Evolutionary conservation across 2,797 vertebrate genomes (phyloP), one percentile per base, ranked within the genome.

Genomic region (Zonotrichia albicollis): DNA sequence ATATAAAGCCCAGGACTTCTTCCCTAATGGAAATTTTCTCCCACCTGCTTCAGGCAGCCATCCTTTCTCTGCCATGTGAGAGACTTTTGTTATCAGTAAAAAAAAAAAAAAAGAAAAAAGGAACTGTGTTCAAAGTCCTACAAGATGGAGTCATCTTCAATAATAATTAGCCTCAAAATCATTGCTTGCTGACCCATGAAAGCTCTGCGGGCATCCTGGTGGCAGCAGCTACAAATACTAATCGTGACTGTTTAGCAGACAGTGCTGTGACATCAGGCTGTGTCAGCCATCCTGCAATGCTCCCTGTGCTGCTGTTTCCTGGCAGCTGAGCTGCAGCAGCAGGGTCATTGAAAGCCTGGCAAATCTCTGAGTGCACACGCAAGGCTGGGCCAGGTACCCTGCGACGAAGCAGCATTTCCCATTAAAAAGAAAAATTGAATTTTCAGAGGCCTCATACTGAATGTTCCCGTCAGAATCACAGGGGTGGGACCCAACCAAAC

Each of bases 1-100:
- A 89, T 91, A 83, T 91, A 87, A 91, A 97, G 81, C 94, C 91
- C 71, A 94, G 94, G 95, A 95, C 81, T 93, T 96, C 61, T 87
- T 96, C 42, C 75, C 75, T 94, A 95, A 93, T 94, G 80, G 96
- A 78, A 93, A 79, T 88, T 81, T 94, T 97, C 91, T 95, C 55
- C 75, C 71, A 84, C 88, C 73, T 96, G 94, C 94, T 97, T 96
- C 87, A 88, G 75, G 92, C 90, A 93, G 94, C 71, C 55, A 4
- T 95, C 34, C 55, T 84, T 91, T 93, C 45, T 88, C 71, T 79
- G 40, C 87, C 77, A 17, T 43, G 81, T 94, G 90, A 96, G 82
- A 92, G 74, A 94, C 89, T 79, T 91, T 86, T 95, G 94, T 97
- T 96, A 94, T 82, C 94, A 71, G 83, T 54, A 72, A 84, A 84